Conservation (phyloP, 2,113 vertebrate species). For the Galemys pyrenaicus region DNA sequence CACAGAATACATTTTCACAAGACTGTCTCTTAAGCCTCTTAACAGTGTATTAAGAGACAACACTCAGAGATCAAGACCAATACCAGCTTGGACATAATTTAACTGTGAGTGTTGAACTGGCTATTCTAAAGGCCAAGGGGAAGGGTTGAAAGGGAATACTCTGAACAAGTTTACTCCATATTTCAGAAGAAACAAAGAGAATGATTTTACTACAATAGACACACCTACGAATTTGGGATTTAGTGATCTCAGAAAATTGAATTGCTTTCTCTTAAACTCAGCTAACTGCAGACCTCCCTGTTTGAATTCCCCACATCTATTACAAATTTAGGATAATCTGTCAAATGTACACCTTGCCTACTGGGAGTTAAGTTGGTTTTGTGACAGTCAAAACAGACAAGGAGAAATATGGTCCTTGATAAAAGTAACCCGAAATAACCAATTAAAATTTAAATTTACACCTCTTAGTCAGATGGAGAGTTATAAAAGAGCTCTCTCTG, state of each 20-base stretch:
- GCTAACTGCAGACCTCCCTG: neutral
- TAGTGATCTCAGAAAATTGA: conserved; percentile 35
- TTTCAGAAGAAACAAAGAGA: conserved; percentile 49
- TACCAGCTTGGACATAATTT: neutral
- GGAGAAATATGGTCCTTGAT: neutral
- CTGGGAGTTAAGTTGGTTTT: neutral
- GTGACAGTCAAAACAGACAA: conserved; percentile 3
- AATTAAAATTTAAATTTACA: conserved; percentile 12
- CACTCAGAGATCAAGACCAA: neutral
- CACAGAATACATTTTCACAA: conserved; percentile 38
- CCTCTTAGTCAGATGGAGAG: neutral
- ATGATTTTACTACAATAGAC: neutral
- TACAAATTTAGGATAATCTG: neutral
- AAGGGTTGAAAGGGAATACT: neutral
- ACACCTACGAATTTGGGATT: neutral
- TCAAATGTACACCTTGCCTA: neutral
- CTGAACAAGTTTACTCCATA: neutral
- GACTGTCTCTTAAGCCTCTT: conserved; percentile 35
- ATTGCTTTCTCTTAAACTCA: neutral
- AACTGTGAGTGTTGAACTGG: neutral
- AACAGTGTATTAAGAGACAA: neutral
- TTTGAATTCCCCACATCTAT: neutral
- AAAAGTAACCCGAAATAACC: conserved; percentile 29
- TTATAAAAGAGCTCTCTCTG: neutral
- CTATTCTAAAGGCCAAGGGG: neutral